Base-by-base conservation (phyloP, 92 coral and sea anemone species). In the Palythoa grandiflora region DNA sequence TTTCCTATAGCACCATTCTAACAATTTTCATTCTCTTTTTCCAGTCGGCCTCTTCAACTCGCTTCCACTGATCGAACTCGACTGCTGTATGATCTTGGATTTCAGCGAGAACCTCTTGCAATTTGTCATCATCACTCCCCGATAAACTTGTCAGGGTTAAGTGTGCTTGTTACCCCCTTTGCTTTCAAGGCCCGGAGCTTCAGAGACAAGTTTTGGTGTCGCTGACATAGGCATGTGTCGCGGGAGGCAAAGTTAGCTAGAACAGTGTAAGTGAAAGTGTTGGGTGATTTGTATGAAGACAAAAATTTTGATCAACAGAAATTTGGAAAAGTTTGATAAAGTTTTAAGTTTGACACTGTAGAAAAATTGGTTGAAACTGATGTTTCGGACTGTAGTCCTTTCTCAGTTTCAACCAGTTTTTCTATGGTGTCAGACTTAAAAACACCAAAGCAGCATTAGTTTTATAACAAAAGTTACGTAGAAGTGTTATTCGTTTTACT, bases 141-240 rank as follows among this genome's bases (percentile, higher is more conserved):
- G 17, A 90, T 90, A 68, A 87, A 90, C 90, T 55, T 87, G 84
- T 91, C 88, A 51, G 90, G 90, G 51, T 91, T 91, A 77, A 68
- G 83, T 2, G 71, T 73, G 74, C 40, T 78, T 21, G 63, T 37
- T 65, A 73, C 73, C 77, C 77, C 83, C 77, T 75, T 87, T 75
- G 7, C 72, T 87, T 86, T 87, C 71, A 90, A 19, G 20, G 93
- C 75, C 61, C 80, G 88, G 53, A 90, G 47, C 68, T 73, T 52
- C 40, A 90, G 88, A 28, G 88, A 85, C 38, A 80, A 48, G 80
- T 90, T 90, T 44, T 90, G 90, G 72, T 90, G 90, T 16, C 76
- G 68, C 65, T 87, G 83, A 21, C 90, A 28, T 28, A 28, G 28
- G 28, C 0, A 28, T 28, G 93, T 86, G 40, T 90, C 68, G 21